Base-by-base conservation (phyloP, 1,140 invertebrate genomes). In the Cydia splendana region DNA sequence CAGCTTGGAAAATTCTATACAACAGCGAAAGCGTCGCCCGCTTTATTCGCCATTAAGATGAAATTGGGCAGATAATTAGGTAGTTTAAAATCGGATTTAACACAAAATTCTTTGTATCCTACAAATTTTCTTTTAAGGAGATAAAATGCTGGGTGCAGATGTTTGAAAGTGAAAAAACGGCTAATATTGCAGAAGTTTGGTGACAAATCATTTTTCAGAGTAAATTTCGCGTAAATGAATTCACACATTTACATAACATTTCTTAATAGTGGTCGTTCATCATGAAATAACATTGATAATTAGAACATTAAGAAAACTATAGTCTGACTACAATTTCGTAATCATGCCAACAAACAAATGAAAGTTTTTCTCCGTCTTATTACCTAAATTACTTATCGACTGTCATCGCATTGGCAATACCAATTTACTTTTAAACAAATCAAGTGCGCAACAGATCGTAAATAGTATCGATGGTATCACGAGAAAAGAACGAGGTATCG, bases 351-450 rank as follows among this genome's bases (percentile, higher is more conserved):
- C 15, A 53, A 53, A n/a, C 4, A 62, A 62, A 62, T 62, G 18
- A 62, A 62, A 62, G 57, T 24, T 62, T 62, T 62, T 62, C 18
- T 24, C 57, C 20, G 0, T 18, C 7, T 53, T 7, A 12, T 53
- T 24, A 24, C 57, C 20, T 62, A 24, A 62, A 62, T 62, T 69
- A 30, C 65, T 71, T 71, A 71, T 71, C 67, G 12, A 71, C 67
- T 71, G 67, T 71, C 67, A 38, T 71, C 67, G 67, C 38, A 38
- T n/a, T 71, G n/a, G 67, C 67, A 71, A 71, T 30, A 71, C 67
- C 67, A 71, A 71, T 71, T 71, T 38, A 71, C n/a, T 71, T 71
- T 71, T 71, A 45, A 71, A 71, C 67, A 71, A 9, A 71, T 71
- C 67, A 71, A 71, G 30, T 18, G 67, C 67, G 67, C 65, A 30